phyloP scores from a whole-genome alignment of 2,113 vertebrate genomes.

The Manacus vitellinus region DNA sequence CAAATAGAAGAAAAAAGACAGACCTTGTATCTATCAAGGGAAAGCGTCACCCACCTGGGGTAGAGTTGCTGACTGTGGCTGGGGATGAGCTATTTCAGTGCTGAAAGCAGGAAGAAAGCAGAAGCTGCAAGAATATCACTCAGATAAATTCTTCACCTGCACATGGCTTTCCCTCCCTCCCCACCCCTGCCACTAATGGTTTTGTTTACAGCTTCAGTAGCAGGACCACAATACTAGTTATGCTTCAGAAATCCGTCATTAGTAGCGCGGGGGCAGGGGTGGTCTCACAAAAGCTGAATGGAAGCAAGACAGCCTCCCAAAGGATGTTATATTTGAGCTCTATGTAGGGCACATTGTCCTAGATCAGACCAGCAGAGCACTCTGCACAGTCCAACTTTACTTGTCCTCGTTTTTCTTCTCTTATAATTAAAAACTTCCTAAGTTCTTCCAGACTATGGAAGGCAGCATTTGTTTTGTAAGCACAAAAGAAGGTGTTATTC shows the following conservation, averaged over 20 bases:
- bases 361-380: slow-evolving; percentile 63
- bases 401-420: slow-evolving; percentile 50
- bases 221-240: background rate
- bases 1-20: slow-evolving; percentile 16
- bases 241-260: slow-evolving; percentile 21
- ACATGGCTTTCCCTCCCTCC: background rate
- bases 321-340: slow-evolving; percentile 62
- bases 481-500: background rate
- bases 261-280: background rate
- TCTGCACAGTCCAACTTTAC: slow-evolving; percentile 8
- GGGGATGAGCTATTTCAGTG: slow-evolving; percentile 37
- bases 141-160: slow-evolving; percentile 5
- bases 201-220: slow-evolving; percentile 37
- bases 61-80: slow-evolving; percentile 46
- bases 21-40: slow-evolving; percentile 22
- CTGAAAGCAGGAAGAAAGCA: slow-evolving; percentile 25
- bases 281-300: slow-evolving; percentile 54
- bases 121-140: slow-evolving; percentile 6
- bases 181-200: background rate
- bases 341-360: slow-evolving; percentile 69
- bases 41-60: slow-evolving; percentile 14
- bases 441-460: slow-evolving; percentile 20
- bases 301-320: slow-evolving; percentile 40
- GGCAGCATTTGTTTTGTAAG: slow-evolving; percentile 36
- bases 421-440: slow-evolving; percentile 66